These are phyloP conservation scores for Lasioglossum oenotherae DNA, from an alignment of 2,888 invertebrate species.

Conservation along the genomic window DNA sequence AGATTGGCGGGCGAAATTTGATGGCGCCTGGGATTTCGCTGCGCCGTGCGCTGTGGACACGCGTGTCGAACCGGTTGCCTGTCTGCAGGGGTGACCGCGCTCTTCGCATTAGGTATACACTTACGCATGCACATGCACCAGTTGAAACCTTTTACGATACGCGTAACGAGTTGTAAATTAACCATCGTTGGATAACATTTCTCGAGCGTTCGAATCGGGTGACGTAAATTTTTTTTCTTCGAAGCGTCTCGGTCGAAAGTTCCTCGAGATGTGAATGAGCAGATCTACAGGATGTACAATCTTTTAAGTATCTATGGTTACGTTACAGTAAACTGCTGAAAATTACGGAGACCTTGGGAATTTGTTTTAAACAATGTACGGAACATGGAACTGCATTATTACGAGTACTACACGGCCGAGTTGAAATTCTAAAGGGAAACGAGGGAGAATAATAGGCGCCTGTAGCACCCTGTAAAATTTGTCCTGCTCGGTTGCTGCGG, in stretches of 20 bases:
- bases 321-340: neutral
- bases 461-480: neutral
- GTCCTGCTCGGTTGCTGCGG: neutral
- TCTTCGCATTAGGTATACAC: neutral
- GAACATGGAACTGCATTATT: too few relatives aligned
- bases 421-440: neutral
- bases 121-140: neutral
- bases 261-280: neutral
- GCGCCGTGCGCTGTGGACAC: neutral
- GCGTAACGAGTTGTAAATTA: neutral
- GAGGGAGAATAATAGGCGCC: neutral
- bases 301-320: neutral
- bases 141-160: neutral
- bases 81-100: neutral
- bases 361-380: too few relatives aligned
- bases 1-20: neutral
- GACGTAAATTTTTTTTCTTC: neutral
- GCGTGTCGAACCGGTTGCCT: constrained; percentile 12
- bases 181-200: neutral
- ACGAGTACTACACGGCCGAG: too few relatives aligned
- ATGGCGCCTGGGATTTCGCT: neutral
- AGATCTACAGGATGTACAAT: neutral
- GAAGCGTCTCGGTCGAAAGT: constrained; percentile 6
- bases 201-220: neutral
- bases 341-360: too few relatives aligned